Base-by-base conservation (phyloP, 1,140 invertebrate species). In the Tetragnatha versicolor region DNA sequence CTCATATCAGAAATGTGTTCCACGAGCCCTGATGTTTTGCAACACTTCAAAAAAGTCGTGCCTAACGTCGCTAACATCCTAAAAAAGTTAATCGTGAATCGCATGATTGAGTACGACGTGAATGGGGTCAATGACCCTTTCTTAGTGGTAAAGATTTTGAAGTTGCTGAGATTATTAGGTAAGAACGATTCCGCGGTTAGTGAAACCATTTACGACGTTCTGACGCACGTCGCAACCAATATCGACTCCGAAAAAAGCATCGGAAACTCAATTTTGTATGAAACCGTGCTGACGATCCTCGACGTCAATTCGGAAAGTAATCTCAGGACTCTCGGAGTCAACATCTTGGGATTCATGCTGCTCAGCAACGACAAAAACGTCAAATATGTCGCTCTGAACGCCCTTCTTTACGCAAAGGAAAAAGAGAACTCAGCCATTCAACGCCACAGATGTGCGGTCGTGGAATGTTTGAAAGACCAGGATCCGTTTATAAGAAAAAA, bases 1-100 rank as follows among this genome's bases (percentile, higher is more conserved):
- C 89, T 99, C n/a, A 98, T 99, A 79, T 98, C 96, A 17, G 97
- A 99, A 88, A 99, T 99, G 97, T 98, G 98, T 87, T 95, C 98
- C 86, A 93, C 94, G 85, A 98, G 95, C 86, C 90, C 93, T 7
- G 98, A 99, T 85, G 98, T 96, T 0, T 88, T 98, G 69, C 29
- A 65, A n/a, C 61, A 65, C 39, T 65, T 37, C 39, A 65, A 65
- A 27, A 65, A 65, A 33, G 20, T 68, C 17, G 97, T 99, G 80
- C 97, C 97, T 81, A 98, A 98, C 87, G 88, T 99, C 83, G 98
- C 99, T 65, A 90, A 97, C 83, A 98, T 98, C 85, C 88, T 99
- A 83, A 99, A 99, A 88, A 99, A 98, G 87, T 88, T 99, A 45
- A 97, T 99, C 79, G 89, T 98, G 87, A 95, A 95, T 68, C 97